Evolutionary conservation across 2,888 invertebrate species (phyloP).

Genomic region (Patella ulyssiponensis): DNA sequence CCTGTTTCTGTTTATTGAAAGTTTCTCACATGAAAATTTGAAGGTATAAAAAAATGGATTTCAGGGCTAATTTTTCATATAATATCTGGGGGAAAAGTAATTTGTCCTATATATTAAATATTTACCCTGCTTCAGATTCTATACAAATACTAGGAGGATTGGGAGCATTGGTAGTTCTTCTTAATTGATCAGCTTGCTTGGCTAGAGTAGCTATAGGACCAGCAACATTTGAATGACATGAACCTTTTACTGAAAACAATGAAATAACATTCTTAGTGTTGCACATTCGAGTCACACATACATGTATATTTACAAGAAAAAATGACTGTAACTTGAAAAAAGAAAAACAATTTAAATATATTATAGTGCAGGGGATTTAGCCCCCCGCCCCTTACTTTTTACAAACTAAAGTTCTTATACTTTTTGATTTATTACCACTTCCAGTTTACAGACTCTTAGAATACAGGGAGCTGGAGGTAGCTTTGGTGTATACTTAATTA

Average conservation of each 20-base stretch:
- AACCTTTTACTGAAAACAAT: conserved; percentile 51
- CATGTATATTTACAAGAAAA: background rate
- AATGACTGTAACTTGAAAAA: background rate
- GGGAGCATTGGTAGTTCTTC: conserved; percentile 34
- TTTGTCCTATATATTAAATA: background rate
- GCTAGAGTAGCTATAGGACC: conserved; percentile 56
- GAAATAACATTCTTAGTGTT: background rate
- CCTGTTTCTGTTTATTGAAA: too few relatives aligned
- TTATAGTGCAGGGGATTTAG: too few relatives aligned
- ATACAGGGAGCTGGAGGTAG: background rate
- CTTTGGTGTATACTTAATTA: background rate
- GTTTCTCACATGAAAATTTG: too few relatives aligned
- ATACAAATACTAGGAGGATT: conserved; percentile 52
- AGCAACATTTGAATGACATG: conserved; percentile 41
- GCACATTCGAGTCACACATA: background rate
- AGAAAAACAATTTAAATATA: background rate
- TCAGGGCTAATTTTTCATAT: too few relatives aligned
- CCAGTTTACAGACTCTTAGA: background rate
- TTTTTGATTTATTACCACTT: background rate
- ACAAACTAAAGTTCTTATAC: too few relatives aligned
- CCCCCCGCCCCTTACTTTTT: too few relatives aligned
- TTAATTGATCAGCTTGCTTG: conserved; percentile 48
- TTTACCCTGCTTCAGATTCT: conserved; percentile 56
- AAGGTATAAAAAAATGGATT: too few relatives aligned
- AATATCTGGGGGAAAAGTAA: background rate